phyloP scores from a whole-genome alignment of 2,888 invertebrate species.

The Erebia ligea region DNA sequence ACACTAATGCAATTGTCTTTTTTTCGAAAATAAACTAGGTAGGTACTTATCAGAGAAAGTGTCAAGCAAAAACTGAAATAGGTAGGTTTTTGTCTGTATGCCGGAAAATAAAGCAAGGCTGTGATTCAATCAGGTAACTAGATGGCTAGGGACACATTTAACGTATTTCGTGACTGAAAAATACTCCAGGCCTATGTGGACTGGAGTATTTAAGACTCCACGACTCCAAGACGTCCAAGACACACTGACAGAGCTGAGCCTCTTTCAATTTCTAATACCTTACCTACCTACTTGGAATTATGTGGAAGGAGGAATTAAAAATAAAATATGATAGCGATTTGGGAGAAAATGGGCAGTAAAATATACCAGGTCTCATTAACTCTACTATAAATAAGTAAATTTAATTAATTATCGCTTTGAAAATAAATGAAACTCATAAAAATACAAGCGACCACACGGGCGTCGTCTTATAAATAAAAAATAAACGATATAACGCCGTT shows the following conservation, averaged over 20 bases:
- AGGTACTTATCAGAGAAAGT: background rate
- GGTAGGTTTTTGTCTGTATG: background rate
- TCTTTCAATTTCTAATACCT: background rate
- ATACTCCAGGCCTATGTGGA: too few relatives aligned
- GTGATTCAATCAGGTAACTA: too few relatives aligned
- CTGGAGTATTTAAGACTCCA: too few relatives aligned
- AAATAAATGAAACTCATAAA: constrained; percentile 7
- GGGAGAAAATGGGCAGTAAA: constrained; percentile 2
- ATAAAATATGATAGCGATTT: background rate
- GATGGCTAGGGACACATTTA: too few relatives aligned
- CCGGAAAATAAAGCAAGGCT: too few relatives aligned
- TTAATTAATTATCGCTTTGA: constrained; percentile 17
- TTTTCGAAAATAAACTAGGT: background rate
- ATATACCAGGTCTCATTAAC: constrained; percentile 5
- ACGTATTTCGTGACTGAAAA: too few relatives aligned
- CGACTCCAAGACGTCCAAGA: too few relatives aligned
- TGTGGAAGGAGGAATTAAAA: background rate
- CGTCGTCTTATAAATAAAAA: constrained; percentile 49
- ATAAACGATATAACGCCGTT: constrained; percentile 60
- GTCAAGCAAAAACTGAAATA: background rate
- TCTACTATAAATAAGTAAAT: constrained; percentile 4
- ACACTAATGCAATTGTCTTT: constrained; percentile 5
- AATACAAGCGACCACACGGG: constrained; percentile 34
- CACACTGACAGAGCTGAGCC: too few relatives aligned
- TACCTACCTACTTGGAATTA: background rate